phyloP scores from a whole-genome alignment of 2,888 invertebrate species.

The Meloe dianella region DNA sequence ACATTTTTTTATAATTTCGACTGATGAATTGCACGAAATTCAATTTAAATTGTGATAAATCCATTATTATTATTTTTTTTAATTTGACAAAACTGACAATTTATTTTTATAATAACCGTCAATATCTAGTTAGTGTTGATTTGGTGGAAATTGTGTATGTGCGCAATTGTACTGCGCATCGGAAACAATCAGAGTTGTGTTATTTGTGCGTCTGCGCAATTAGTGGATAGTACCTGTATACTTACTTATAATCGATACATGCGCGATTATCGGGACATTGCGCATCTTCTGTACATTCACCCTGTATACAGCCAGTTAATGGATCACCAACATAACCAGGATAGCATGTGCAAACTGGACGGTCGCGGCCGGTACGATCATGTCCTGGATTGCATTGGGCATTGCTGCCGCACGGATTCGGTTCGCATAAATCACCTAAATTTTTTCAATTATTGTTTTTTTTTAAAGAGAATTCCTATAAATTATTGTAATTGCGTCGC shows the following conservation, averaged over 20 bases:
- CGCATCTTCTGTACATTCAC: conserved; percentile 78
- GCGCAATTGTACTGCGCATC: not conserved
- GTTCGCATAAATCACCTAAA: conserved; percentile 80
- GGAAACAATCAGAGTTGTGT: too few relatives aligned
- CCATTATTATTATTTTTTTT: not conserved
- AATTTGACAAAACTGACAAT: not conserved
- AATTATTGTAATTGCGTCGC: too few relatives aligned
- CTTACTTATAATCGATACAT: conserved; percentile 78
- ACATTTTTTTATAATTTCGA: conserved; percentile 8
- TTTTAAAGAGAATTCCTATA: too few relatives aligned
- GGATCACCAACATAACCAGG: conserved; percentile 81
- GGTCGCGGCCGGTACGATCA: conserved; percentile 79
- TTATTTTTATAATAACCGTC: not conserved
- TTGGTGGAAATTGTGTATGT: not conserved
- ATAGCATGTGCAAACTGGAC: conserved; percentile 86
- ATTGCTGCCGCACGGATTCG: conserved; percentile 85
- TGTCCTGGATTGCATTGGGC: conserved; percentile 83
- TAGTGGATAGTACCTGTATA: too few relatives aligned
- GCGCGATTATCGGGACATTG: conserved; percentile 79
- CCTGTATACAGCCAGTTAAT: conserved; percentile 72
- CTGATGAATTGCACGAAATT: not conserved
- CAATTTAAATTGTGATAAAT: not conserved
- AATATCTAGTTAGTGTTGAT: too few relatives aligned
- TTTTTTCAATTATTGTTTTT: conserved; percentile 10
- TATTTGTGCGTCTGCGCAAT: too few relatives aligned